Conservation (phyloP, 2,797 vertebrate species). For the Neomorphus geoffroyi region DNA sequence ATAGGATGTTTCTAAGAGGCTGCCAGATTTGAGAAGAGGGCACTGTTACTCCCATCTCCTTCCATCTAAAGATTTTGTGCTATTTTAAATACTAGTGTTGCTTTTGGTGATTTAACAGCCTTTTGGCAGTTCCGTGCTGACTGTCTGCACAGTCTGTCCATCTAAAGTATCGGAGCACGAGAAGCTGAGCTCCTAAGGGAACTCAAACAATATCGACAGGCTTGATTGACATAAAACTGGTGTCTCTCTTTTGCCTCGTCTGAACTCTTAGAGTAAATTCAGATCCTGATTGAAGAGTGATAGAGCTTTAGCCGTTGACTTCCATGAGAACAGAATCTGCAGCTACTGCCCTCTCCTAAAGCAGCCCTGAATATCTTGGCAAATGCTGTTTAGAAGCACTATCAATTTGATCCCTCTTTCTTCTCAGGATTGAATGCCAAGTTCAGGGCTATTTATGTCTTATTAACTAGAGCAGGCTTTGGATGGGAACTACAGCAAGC, state of each 20-base stretch:
- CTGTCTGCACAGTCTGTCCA: slow-evolving; percentile 16
- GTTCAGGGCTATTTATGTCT: slow-evolving; percentile 48
- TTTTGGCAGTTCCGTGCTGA: slow-evolving; percentile 15
- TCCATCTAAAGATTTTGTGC: neutral
- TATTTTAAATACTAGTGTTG: neutral
- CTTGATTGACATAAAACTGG: slow-evolving; percentile 25
- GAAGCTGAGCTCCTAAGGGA: slow-evolving; percentile 44
- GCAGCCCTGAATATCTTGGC: slow-evolving; percentile 49
- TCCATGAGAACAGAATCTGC: slow-evolving; percentile 24
- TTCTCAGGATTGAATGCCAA: slow-evolving; percentile 52
- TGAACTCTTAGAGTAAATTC: slow-evolving; percentile 42
- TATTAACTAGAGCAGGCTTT: slow-evolving; percentile 36
- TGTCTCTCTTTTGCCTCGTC: slow-evolving; percentile 15
- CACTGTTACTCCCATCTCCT: neutral
- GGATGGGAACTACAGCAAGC: slow-evolving; percentile 4
- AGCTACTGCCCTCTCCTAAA: slow-evolving; percentile 18
- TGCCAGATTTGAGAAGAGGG: neutral
- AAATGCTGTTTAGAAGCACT: slow-evolving; percentile 47
- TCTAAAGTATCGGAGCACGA: slow-evolving; percentile 18
- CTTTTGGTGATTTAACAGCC: neutral
- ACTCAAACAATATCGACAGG: neutral
- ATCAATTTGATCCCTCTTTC: slow-evolving; percentile 45
- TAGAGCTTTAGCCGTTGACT: slow-evolving; percentile 22
- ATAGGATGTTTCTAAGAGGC: neutral
- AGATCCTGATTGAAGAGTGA: slow-evolving; percentile 11